Evolutionary conservation across 2,888 invertebrate species (phyloP).

Genomic region (Pterostichus madidus): DNA sequence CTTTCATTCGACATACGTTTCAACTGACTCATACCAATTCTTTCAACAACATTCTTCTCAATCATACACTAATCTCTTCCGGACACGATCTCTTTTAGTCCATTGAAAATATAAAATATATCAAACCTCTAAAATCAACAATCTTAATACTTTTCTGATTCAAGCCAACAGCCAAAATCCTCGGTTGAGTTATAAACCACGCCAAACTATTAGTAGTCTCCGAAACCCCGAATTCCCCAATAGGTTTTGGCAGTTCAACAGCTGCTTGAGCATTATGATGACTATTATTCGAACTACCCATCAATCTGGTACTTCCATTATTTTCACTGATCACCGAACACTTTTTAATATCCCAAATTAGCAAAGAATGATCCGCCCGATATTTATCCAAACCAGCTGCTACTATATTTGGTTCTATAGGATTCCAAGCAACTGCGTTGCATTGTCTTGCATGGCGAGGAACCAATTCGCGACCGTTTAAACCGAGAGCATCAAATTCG

Average conservation of each 20-base stretch:
- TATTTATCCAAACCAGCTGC: constrained; percentile 94
- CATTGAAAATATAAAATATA: background rate
- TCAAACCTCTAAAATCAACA: constrained; percentile 91
- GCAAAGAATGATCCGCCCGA: constrained; percentile 91
- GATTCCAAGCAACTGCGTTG: constrained; percentile 93
- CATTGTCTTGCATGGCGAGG: constrained; percentile 92
- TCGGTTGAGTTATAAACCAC: constrained; percentile 88
- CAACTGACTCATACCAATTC: no score
- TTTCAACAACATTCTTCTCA: no score
- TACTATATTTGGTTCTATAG: constrained; percentile 87
- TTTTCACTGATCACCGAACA: constrained; percentile 74
- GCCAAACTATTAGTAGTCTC: constrained; percentile 91
- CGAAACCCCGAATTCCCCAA: constrained; percentile 89
- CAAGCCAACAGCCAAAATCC: constrained; percentile 92
- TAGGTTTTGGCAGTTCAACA: constrained; percentile 80
- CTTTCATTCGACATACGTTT: no score
- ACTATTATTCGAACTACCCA: constrained; percentile 72
- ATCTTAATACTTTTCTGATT: constrained; percentile 93
- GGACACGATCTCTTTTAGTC: no score
- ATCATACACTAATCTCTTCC: no score
- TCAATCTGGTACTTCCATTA: constrained; percentile 71
- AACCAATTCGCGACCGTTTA: constrained; percentile 89
- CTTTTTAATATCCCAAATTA: constrained; percentile 91
- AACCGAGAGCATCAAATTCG: constrained; percentile 83
- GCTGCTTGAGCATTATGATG: constrained; percentile 74